Conservation (phyloP, 2,113 vertebrate genomes). For the Notechis scutatus region DNA sequence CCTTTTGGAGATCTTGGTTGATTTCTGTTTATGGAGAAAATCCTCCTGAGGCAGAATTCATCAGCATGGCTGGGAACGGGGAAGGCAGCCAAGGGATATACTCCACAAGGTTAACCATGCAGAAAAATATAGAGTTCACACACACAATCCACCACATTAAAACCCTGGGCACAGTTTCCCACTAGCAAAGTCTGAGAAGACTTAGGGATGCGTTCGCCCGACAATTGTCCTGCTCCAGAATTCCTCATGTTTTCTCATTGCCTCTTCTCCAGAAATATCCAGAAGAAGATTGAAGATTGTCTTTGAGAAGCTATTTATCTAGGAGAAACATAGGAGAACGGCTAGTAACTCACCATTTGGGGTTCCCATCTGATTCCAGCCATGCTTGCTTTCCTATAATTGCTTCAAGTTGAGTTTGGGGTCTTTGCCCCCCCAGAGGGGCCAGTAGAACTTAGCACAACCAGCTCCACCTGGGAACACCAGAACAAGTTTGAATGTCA, state of each 20-base stretch:
- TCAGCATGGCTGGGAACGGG: neutral
- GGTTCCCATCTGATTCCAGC: neutral
- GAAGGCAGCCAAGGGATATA: neutral
- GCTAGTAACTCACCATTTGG: neutral
- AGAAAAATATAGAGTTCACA: neutral
- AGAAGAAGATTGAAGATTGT: neutral
- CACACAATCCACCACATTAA: neutral
- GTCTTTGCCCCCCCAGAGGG: neutral
- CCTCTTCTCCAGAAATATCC: neutral
- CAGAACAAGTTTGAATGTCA: neutral
- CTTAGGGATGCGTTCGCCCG: neutral
- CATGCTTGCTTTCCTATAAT: neutral
- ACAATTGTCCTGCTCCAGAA: neutral
- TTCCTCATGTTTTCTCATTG: neutral
- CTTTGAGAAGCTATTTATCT: neutral
- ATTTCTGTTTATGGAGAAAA: neutral
- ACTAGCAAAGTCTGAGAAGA: neutral
- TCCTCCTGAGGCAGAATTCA: neutral
- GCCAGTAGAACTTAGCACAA: neutral
- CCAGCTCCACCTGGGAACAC: neutral
- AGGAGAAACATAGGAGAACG: neutral
- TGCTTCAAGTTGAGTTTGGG: neutral
- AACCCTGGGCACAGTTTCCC: neutral
- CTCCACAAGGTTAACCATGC: neutral
- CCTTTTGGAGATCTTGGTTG: neutral